Conservation (phyloP, 2,888 invertebrate genomes). For the Dascillus cervinus region DNA sequence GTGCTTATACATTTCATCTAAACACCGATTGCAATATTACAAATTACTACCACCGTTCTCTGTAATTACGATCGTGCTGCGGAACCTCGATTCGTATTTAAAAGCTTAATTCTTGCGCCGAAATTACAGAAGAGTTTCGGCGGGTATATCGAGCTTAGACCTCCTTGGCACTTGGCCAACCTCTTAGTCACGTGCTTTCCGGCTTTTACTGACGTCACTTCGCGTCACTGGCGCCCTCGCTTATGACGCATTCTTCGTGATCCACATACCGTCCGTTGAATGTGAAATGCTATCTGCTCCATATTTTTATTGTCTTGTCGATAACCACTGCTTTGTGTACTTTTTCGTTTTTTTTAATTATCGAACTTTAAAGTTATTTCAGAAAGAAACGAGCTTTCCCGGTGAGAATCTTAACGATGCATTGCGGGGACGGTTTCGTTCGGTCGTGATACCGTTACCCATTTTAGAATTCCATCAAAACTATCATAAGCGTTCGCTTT, state of each 20-base stretch:
- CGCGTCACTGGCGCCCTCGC: conserved; percentile 11
- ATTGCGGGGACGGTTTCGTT: too few species aligned
- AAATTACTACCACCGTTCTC: too few species aligned
- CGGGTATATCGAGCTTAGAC: conserved; percentile 1
- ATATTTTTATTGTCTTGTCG: not conserved
- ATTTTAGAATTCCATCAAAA: too few species aligned
- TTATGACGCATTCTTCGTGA: conserved; percentile 12
- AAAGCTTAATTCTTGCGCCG: not conserved
- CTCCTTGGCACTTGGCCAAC: conserved; percentile 13
- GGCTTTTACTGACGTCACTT: conserved; percentile 18
- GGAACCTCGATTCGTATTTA: too few species aligned
- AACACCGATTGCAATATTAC: too few species aligned
- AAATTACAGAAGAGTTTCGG: not conserved
- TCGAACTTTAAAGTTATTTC: not conserved
- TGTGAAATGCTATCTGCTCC: conserved; percentile 6
- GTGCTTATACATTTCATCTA: too few species aligned
- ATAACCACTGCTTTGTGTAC: too few species aligned
- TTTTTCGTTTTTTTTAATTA: conserved; percentile 2
- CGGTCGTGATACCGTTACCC: too few species aligned
- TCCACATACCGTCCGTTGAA: conserved; percentile 6
- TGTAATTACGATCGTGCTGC: too few species aligned
- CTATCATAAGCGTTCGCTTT: too few species aligned
- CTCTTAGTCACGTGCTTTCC: conserved; percentile 16
- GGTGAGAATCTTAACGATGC: too few species aligned
- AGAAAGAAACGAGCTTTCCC: too few species aligned